Evolutionary conservation across 1,140 invertebrate species (phyloP).

Genomic region (Meteorus sp.): DNA sequence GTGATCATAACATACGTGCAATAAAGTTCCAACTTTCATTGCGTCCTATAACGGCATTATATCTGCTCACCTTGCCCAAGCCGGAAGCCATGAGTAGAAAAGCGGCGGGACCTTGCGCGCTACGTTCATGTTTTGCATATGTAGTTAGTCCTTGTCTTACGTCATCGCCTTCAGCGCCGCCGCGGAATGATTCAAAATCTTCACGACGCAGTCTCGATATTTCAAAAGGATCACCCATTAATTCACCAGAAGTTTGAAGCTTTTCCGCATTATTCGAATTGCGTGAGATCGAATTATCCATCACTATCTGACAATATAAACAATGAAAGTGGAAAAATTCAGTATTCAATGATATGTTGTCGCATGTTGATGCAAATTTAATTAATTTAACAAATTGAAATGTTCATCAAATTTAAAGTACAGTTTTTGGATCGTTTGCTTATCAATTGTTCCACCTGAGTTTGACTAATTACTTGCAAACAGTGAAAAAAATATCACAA

Average conservation of each 20-base stretch:
- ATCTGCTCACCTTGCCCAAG: constrained; percentile 82
- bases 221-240: constrained; percentile 87
- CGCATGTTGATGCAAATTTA: too few species aligned
- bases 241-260: constrained; percentile 74
- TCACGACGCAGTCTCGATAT: constrained; percentile 83
- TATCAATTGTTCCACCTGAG: too few species aligned
- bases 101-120: constrained; percentile 86
- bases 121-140: constrained; percentile 68
- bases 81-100: constrained; percentile 88
- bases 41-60: too few species aligned
- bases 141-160: constrained; percentile 77
- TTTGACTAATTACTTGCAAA: too few species aligned
- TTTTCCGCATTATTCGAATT: constrained; percentile 63
- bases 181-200: constrained; percentile 79
- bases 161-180: constrained; percentile 84
- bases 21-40: background rate
- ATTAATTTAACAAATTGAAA: too few species aligned
- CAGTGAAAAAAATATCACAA: too few species aligned
- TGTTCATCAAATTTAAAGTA: too few species aligned
- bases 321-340: background rate
- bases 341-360: background rate
- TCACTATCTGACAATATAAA: constrained; percentile 70
- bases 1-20: constrained; percentile 1
- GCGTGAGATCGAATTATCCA: constrained; percentile 91
- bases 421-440: too few species aligned